Percentiles rank a stretch among this genome's conserved stretches.
These are phyloP conservation scores for Molossus molossus DNA, from an alignment of 2,797 vertebrate genomes.

Conservation along the genomic window DNA sequence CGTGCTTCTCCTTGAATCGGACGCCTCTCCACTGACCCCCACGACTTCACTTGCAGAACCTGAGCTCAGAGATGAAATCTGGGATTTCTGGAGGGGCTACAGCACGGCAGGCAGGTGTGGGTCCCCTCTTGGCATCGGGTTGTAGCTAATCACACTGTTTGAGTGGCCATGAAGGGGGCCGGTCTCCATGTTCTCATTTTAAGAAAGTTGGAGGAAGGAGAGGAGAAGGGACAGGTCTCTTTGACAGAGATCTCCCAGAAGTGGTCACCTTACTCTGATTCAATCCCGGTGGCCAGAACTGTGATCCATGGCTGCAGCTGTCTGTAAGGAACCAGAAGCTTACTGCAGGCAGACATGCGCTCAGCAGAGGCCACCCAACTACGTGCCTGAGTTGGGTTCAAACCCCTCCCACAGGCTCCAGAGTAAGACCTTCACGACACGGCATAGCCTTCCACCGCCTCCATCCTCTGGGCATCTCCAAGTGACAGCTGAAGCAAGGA, in stretches of 20 bases:
- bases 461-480: background rate
- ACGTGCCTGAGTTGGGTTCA: background rate
- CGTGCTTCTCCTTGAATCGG: background rate
- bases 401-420: background rate
- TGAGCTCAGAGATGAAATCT: slow-evolving; percentile 2
- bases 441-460: background rate
- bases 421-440: background rate
- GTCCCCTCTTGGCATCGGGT: background rate
- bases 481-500: background rate
- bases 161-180: background rate
- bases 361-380: background rate
- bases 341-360: background rate
- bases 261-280: background rate
- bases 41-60: background rate
- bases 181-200: background rate
- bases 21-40: background rate
- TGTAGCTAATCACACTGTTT: background rate
- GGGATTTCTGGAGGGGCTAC: background rate
- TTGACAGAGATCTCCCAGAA: background rate
- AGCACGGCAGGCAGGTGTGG: background rate
- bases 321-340: background rate
- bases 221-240: background rate
- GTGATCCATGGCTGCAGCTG: background rate
- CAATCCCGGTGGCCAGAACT: background rate
- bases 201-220: background rate